Conservation (phyloP, 2,797 vertebrate species). For the Sebastes nivosus region DNA sequence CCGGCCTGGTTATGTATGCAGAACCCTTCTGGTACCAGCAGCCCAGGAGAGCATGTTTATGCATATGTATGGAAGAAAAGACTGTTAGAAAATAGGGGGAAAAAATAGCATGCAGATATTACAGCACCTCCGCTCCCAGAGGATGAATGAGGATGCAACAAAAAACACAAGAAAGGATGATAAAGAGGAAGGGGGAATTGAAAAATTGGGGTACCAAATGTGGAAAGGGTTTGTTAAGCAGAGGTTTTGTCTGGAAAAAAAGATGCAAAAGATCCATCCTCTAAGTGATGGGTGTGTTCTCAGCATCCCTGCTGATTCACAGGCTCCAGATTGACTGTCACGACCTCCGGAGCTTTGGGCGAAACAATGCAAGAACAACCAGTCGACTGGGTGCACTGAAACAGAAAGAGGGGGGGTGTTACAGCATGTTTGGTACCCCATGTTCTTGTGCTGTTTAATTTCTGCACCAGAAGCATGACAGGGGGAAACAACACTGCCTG, state of each 20-base stretch:
- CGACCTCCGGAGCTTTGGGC: constrained; percentile 5
- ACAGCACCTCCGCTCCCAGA: not conserved
- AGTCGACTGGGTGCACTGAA: not conserved
- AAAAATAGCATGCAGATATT: not conserved
- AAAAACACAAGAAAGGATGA: not conserved
- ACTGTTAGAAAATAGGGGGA: not conserved
- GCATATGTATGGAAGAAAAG: not conserved
- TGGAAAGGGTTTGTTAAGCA: not conserved
- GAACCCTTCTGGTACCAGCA: constrained; percentile 10
- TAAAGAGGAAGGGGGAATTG: not conserved
- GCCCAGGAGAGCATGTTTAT: not conserved
- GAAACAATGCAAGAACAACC: not conserved
- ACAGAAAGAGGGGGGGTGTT: not conserved
- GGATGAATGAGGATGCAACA: not conserved
- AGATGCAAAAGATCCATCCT: not conserved
- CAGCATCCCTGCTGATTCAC: constrained; percentile 6
- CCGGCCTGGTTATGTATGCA: constrained; percentile 36
- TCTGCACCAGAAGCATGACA: not conserved
- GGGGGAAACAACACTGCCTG: not conserved
- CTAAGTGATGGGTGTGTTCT: not conserved
- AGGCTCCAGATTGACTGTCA: constrained; percentile 12
- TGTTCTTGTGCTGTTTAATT: not conserved
- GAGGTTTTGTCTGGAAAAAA: not conserved
- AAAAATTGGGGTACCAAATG: not conserved
- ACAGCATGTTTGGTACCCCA: not conserved